Conservation (phyloP, 2,888 invertebrate species). For the Melanargia galathea region DNA sequence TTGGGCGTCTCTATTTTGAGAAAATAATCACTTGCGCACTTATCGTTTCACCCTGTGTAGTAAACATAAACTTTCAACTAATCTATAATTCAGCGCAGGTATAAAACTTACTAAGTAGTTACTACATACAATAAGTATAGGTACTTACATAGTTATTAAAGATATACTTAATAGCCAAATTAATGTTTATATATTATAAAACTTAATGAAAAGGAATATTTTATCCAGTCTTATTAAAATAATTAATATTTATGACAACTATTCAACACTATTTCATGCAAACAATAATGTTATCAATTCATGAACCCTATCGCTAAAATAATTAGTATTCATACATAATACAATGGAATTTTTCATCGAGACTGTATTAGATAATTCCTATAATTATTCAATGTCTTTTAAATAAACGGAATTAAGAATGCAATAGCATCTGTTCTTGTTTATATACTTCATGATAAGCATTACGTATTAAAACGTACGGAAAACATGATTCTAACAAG, state of each 20-base stretch:
- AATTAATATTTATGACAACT: constrained; percentile 32
- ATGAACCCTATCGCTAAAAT: constrained; percentile 6
- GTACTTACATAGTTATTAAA: constrained; percentile 26
- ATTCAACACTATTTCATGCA: constrained; percentile 19
- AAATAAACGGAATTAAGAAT: constrained; percentile 57
- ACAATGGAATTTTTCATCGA: constrained; percentile 33
- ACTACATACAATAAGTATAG: constrained; percentile 11
- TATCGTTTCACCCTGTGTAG: no score
- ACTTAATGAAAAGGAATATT: constrained; percentile 51
- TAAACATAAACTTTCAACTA: constrained; percentile 8
- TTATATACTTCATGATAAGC: constrained; percentile 98
- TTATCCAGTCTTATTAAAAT: constrained; percentile 62
- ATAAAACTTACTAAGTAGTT: constrained; percentile 32
- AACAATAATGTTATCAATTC: constrained; percentile 12
- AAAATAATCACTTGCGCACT: no score
- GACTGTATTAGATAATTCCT: constrained; percentile 30
- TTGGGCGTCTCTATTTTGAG: no score
- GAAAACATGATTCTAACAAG: constrained; percentile 98
- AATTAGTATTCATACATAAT: constrained; percentile 28
- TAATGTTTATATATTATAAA: constrained; percentile 31
- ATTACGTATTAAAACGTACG: constrained; percentile 98
- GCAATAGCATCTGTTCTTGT: constrained; percentile 87
- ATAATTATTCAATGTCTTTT: constrained; percentile 36
- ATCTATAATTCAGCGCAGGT: constrained; percentile 31
- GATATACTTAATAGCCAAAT: constrained; percentile 23